Conservation (phyloP, 2,797 vertebrate genomes). For the Rhinatrema bivittatum region DNA sequence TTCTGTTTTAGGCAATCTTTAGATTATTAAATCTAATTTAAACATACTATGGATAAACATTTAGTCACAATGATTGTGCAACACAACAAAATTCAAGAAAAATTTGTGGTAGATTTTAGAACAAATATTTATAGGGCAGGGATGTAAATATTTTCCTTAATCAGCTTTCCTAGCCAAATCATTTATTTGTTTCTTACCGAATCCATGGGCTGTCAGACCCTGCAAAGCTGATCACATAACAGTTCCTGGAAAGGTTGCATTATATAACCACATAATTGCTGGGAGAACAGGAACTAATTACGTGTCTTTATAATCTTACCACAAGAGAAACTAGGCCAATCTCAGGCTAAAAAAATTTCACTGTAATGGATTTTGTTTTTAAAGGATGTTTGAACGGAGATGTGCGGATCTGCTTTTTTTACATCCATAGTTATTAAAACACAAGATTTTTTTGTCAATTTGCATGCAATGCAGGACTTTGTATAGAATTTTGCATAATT, state of each 20-base stretch:
- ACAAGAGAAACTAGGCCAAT: constrained; percentile 65
- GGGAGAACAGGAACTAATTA: constrained; percentile 48
- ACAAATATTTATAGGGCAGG: no score
- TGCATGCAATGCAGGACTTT: no score
- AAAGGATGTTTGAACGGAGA: constrained; percentile 26
- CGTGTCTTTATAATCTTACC: constrained; percentile 63
- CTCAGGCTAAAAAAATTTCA: constrained; percentile 21
- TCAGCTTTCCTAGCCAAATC: no score
- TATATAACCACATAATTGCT: constrained; percentile 65
- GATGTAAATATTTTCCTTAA: no score
- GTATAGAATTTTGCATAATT: no score
- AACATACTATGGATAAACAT: neutral
- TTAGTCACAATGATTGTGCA: neutral
- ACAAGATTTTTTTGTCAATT: no score
- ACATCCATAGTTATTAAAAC: no score
- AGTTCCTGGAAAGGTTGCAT: constrained; percentile 70
- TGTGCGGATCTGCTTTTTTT: constrained; percentile 23
- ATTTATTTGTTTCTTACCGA: constrained; percentile 23
- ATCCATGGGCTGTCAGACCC: constrained; percentile 33
- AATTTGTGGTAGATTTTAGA: no score
- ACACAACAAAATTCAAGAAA: no score
- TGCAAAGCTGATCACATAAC: constrained; percentile 39
- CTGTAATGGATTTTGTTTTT: constrained; percentile 19
- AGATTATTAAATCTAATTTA: neutral
- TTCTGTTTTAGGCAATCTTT: constrained; percentile 2